Conservation (phyloP, 2,113 vertebrate genomes). For the Origma solitaria region DNA sequence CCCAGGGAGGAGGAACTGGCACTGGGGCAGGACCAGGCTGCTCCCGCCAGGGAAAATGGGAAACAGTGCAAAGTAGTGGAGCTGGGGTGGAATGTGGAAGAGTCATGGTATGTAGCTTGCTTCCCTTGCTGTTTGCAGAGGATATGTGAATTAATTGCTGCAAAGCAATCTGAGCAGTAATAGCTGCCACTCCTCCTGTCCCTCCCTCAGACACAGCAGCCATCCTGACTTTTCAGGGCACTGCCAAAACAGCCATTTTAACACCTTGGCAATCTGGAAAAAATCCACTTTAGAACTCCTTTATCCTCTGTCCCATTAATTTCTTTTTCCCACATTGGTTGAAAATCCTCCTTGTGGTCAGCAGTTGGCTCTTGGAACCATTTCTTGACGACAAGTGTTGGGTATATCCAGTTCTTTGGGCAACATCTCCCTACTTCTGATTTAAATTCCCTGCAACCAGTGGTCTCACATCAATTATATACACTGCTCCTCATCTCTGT, state of each 20-base stretch:
- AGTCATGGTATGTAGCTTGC: background rate
- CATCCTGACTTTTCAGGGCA: background rate
- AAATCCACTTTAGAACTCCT: background rate
- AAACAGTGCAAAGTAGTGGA: background rate
- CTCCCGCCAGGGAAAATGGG: background rate
- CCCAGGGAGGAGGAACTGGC: background rate
- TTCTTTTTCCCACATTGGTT: background rate
- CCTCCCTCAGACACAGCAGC: background rate
- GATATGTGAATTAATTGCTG: background rate
- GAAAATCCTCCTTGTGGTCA: background rate
- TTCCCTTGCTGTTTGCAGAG: background rate
- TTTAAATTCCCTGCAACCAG: constrained; percentile 26
- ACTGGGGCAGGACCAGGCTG: background rate
- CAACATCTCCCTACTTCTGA: background rate
- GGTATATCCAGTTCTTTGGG: background rate
- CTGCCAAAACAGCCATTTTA: background rate
- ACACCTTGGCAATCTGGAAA: background rate
- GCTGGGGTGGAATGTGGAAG: background rate
- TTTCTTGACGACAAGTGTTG: background rate
- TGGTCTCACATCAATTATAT: constrained; percentile 41
- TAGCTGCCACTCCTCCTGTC: background rate
- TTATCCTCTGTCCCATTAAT: background rate
- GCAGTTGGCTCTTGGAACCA: background rate
- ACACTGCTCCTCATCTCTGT: constrained; percentile 1
- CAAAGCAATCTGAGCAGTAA: background rate